Conservation (phyloP, 1,140 invertebrate genomes). For the Frieseomelitta varia region DNA sequence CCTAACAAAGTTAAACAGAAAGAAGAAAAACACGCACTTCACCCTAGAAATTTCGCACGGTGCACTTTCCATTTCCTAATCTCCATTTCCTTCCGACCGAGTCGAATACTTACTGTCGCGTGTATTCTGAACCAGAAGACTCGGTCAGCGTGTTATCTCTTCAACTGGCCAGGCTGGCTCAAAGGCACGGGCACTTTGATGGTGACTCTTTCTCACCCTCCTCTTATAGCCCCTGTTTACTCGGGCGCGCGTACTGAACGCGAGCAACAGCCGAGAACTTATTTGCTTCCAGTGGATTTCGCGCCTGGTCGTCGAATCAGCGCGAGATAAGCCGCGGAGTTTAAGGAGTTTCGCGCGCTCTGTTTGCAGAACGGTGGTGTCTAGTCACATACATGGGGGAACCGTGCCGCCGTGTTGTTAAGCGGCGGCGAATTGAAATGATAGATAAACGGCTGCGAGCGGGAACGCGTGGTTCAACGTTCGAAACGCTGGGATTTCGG, state of each 20-base stretch:
- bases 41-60: no score
- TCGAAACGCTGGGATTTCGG: background rate
- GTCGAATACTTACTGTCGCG: no score
- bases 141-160: conserved; percentile 50
- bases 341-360: background rate
- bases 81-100: no score
- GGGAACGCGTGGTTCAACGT: no score
- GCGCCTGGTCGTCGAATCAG: background rate
- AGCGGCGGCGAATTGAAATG: background rate
- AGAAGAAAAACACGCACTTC: no score
- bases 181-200: conserved; percentile 42
- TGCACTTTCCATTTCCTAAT: no score
- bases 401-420: no score
- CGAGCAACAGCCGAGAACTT: conserved; percentile 35
- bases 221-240: background rate
- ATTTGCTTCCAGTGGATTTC: conserved; percentile 27
- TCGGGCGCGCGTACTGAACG: conserved; percentile 15
- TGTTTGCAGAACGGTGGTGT: background rate
- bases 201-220: conserved; percentile 26
- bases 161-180: conserved; percentile 49
- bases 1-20: no score
- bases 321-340: no score
- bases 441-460: background rate
- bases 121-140: no score
- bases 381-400: no score